Evolutionary conservation across 30 jellyfish, hydroid and myxozoan species (phyloP).

Genomic region (Nemopilema nomurai): DNA sequence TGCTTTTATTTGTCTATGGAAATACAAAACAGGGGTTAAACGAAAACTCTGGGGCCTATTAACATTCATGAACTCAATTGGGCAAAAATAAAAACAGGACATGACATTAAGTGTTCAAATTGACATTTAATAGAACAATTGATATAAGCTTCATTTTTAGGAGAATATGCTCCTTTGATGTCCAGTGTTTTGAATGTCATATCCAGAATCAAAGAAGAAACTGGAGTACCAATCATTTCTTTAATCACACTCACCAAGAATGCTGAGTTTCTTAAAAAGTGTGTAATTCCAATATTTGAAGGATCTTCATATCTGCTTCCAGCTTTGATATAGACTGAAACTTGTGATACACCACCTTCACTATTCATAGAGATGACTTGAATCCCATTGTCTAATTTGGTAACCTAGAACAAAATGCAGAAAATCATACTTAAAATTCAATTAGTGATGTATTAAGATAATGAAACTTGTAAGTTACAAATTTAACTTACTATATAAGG

Average conservation of each 20-base stretch:
- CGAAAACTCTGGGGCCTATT: no score
- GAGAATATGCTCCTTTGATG: no score
- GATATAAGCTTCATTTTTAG: no score
- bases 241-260: slow-evolving; percentile 66
- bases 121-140: no score
- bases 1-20: slow-evolving; percentile 60
- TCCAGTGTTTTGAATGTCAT: no score
- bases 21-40: not conserved
- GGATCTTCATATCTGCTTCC: slow-evolving; percentile 92
- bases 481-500: no score
- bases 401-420: slow-evolving; percentile 30
- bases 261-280: slow-evolving; percentile 84
- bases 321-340: slow-evolving; percentile 63
- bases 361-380: slow-evolving; percentile 66
- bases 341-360: slow-evolving; percentile 66
- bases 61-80: no score
- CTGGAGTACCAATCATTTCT: not conserved
- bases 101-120: no score
- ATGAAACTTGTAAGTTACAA: not conserved
- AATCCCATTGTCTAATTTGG: slow-evolving; percentile 83
- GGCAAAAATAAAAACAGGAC: no score
- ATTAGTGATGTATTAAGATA: not conserved
- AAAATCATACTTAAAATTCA: not conserved
- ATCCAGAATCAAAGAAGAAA: no score
- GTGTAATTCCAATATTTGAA: slow-evolving; percentile 76